A percentile compares a stretch with the other conserved stretches of the same genome.
phyloP scores from a whole-genome alignment of 2,797 vertebrate species.

The Linurgus olivaceus region DNA sequence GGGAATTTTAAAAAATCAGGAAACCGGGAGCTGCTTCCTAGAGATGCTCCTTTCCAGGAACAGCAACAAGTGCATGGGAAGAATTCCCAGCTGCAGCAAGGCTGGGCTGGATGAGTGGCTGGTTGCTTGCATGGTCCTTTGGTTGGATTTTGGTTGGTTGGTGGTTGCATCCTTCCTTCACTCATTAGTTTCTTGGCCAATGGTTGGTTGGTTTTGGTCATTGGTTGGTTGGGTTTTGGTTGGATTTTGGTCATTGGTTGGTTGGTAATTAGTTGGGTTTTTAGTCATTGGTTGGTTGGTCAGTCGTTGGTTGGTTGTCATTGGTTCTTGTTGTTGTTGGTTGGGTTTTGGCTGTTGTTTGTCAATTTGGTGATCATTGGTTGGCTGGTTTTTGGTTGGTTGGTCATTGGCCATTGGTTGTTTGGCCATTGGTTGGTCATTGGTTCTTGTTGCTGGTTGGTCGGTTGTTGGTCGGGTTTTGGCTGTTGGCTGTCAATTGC shows the following conservation, averaged over 20 bases:
- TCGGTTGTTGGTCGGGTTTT: not conserved
- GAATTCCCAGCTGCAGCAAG: not conserved
- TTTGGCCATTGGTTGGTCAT: no score
- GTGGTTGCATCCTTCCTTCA: not conserved
- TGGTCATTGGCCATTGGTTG: no score
- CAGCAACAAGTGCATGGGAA: accelerated
- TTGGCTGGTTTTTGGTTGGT: no score
- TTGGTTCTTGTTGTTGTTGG: not conserved
- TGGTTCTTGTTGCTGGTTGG: no score
- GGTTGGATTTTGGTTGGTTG: not conserved
- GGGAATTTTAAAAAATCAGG: not conserved
- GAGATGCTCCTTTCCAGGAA: not conserved
- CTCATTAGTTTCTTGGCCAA: not conserved
- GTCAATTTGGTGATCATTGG: no score
- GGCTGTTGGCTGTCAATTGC: no score
- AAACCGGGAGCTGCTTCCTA: not conserved
- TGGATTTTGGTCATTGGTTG: not conserved
- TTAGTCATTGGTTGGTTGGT: no score
- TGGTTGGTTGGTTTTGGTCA: not conserved
- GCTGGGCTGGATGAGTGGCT: no score
- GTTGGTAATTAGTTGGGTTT: no score
- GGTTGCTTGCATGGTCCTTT: accelerated
- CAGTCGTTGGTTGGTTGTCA: no score
- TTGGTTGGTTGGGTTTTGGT: not conserved
- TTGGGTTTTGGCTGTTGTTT: no score